Conservation (phyloP, 2,888 invertebrate species). For the Ormyrus thymus region DNA sequence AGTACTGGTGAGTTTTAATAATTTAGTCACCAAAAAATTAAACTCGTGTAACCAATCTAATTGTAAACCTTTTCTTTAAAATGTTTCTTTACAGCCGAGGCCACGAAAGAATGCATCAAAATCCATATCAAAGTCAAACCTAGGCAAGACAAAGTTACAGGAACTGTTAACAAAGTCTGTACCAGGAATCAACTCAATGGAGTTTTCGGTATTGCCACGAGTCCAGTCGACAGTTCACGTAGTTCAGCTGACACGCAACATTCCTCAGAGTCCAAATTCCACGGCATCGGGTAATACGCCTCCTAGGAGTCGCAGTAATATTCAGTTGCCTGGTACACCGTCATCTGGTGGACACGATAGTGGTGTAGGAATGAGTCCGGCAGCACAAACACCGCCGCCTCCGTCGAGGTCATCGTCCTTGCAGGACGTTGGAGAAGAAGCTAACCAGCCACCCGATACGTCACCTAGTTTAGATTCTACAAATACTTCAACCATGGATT, state of each 20-base stretch:
- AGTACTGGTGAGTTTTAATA: conserved; percentile 30
- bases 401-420: conserved; percentile 66
- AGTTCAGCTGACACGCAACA: conserved; percentile 77
- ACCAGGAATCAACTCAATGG: conserved; percentile 79
- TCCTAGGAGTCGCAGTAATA: conserved; percentile 67
- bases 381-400: conserved; percentile 71
- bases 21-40: too few relatives aligned
- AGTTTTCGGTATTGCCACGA: conserved; percentile 78
- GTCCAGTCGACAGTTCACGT: conserved; percentile 77
- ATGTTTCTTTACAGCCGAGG: conserved; percentile 29
- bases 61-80: too few relatives aligned
- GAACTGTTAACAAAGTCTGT: conserved; percentile 76
- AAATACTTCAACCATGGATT: conserved; percentile 60
- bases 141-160: conserved; percentile 64
- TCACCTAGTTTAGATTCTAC: conserved; percentile 65
- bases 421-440: conserved; percentile 72
- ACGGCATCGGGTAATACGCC: conserved; percentile 65
- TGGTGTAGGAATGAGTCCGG: conserved; percentile 73
- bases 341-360: conserved; percentile 73
- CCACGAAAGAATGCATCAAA: conserved; percentile 52
- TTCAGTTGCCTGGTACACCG: conserved; percentile 72
- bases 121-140: conserved; percentile 45
- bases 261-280: conserved; percentile 69
- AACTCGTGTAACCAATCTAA: too few relatives aligned
- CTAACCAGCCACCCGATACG: conserved; percentile 69